phyloP scores from a whole-genome alignment of 2,888 invertebrate genomes.

The Leucozona laternaria region DNA sequence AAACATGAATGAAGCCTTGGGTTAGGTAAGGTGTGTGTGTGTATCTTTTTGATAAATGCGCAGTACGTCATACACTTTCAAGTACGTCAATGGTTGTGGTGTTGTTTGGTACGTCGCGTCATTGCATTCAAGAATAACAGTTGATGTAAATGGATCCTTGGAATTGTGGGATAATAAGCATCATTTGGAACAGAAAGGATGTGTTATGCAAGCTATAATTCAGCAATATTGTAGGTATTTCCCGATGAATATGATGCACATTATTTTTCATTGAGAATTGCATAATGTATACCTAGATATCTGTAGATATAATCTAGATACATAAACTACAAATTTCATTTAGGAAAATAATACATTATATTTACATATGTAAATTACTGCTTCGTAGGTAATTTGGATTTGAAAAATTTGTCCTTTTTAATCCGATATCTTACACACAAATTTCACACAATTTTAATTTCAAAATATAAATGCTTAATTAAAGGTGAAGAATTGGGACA shows the following conservation, averaged over 20 bases:
- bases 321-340: too few relatives aligned
- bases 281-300: too few relatives aligned
- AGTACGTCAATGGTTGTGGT: constrained; percentile 16
- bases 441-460: too few relatives aligned
- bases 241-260: background rate
- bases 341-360: too few relatives aligned
- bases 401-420: too few relatives aligned
- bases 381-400: too few relatives aligned
- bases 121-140: background rate
- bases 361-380: too few relatives aligned
- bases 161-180: background rate
- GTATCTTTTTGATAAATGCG: background rate
- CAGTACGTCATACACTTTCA: background rate
- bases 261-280: too few relatives aligned
- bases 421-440: too few relatives aligned
- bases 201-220: background rate
- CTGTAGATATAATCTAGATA: too few relatives aligned
- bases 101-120: constrained; percentile 14
- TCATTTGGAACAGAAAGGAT: background rate
- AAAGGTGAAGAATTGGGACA: too few relatives aligned
- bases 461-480: too few relatives aligned
- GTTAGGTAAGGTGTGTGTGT: background rate
- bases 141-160: background rate
- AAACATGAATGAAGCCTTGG: constrained; percentile 9
- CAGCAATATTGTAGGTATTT: background rate